Evolutionary conservation across 2,113 vertebrate genomes (phyloP), one percentile per base, ranked within the genome.

Genomic region (Dicerorhinus sumatrensis): DNA sequence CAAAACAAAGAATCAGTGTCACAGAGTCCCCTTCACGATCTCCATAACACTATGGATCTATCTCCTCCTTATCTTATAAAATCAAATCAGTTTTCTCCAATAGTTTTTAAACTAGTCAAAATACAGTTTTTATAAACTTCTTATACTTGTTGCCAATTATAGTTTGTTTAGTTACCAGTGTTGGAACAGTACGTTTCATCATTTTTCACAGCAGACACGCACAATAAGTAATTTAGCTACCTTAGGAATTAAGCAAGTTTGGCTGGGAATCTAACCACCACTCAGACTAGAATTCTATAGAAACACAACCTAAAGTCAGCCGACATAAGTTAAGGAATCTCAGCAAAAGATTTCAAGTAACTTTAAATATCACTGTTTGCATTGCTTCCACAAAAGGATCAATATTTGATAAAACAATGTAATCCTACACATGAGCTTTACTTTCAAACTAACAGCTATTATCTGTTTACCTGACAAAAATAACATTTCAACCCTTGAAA

Each of bases 181-280:
- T 48, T 65, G 42, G 33, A 91, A 63, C 7, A 77, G 31, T 56
- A 79, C 13, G 67, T 72, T 89, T 83, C 92, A 20, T 80, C 51
- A 77, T 54, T 94, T 96, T 88, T 93, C 76, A 67, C 5, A 89
- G n/a, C n/a, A 90, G 60, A 91, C 46, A 97, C 27, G 82, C 11
- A 89, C 16, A 96, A 3, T 63, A 80, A 88, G 14, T 82, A 92
- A 97, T 75, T 86, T 75, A 89, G 39, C 27, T 67, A 63, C 39
- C 12, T 84, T 80, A 69, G 48, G 5, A 79, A 95, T 69, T 72
- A 97, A 89, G 63, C 20, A 96, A 95, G 67, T 39, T 75, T 31
- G 16, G 18, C 83, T 80, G 39, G 29, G 12, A 94, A 86, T 23
- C 31, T 29, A 90, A 89, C 4, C 3, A 81, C 9, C 33, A 88